phyloP scores from a whole-genome alignment of 92 coral and sea anemone genomes.

The Paramuricea clavata region DNA sequence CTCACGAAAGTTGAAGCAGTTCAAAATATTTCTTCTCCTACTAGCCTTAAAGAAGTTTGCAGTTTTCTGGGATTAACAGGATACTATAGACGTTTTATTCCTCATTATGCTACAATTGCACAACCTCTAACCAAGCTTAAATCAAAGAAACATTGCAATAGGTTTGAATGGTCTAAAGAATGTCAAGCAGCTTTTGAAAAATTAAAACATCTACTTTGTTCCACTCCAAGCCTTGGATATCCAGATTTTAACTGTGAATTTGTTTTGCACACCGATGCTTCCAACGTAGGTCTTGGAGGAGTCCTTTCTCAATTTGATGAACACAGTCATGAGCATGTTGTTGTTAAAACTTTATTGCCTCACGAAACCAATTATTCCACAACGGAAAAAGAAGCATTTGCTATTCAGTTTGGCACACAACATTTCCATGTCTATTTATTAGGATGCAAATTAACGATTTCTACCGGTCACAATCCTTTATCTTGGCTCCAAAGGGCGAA shows the following conservation, averaged over 20 bases:
- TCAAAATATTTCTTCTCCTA: not conserved
- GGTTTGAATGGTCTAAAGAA: constrained; percentile 53
- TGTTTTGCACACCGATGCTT: constrained; percentile 52
- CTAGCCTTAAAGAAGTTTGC: not conserved
- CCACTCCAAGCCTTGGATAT: constrained; percentile 40
- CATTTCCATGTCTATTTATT: constrained; percentile 54
- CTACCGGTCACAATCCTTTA: constrained; percentile 25
- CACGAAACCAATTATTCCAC: constrained; percentile 48
- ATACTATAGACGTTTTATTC: not conserved
- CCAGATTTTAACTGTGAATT: constrained; percentile 49
- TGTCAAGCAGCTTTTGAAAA: constrained; percentile 44
- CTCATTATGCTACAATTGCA: not conserved
- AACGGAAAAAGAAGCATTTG: constrained; percentile 60
- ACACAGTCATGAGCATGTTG: constrained; percentile 21
- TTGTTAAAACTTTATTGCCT: not conserved
- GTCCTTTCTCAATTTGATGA: constrained; percentile 49
- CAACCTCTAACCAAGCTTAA: not conserved
- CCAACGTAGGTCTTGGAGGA: constrained; percentile 46
- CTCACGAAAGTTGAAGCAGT: constrained; percentile 8
- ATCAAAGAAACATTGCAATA: not conserved
- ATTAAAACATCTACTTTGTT: constrained; percentile 1
- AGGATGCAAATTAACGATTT: constrained; percentile 11
- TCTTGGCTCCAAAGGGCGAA: constrained; percentile 55
- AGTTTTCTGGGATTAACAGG: not conserved
- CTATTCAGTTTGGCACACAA: constrained; percentile 53